Percentiles rank a stretch among this genome's conserved stretches.
Conservation (phyloP, 2,113 vertebrate genomes). For the Speoplatyrhinus poulsoni region DNA sequence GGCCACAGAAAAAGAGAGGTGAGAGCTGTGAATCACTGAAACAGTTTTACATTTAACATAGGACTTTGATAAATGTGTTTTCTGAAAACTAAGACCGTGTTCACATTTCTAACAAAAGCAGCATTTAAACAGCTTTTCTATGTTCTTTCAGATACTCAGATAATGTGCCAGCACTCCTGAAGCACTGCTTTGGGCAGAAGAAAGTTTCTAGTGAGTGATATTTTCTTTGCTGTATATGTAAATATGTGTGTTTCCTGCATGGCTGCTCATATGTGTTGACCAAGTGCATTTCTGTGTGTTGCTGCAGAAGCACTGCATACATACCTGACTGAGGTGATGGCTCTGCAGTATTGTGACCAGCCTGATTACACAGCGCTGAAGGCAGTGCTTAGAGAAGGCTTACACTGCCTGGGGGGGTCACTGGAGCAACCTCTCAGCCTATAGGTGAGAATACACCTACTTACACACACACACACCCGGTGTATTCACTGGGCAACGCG, state of each 20-base stretch:
- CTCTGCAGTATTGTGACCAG: slow-evolving; percentile 81
- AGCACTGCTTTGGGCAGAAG: slow-evolving; percentile 69
- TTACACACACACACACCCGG: background rate
- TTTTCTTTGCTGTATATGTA: background rate
- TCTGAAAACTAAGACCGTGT: too few relatives aligned
- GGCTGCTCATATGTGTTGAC: background rate
- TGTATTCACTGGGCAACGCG: too few relatives aligned
- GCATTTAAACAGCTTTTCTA: background rate
- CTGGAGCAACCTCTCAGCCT: slow-evolving; percentile 53
- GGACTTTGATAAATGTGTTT: too few relatives aligned
- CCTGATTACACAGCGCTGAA: slow-evolving; percentile 80
- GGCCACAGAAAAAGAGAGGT: slow-evolving; percentile 83
- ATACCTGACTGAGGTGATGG: slow-evolving; percentile 80
- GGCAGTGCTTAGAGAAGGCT: slow-evolving; percentile 56
- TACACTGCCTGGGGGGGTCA: slow-evolving; percentile 70
- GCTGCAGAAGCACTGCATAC: slow-evolving; percentile 72
- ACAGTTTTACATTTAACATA: background rate
- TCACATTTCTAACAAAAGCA: too few relatives aligned
- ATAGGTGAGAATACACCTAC: slow-evolving; percentile 44
- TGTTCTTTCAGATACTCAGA: slow-evolving; percentile 71
- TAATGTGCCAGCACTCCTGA: slow-evolving; percentile 74
- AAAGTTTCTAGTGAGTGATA: slow-evolving; percentile 65
- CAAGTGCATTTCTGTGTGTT: slow-evolving; percentile 18
- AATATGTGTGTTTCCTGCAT: background rate
- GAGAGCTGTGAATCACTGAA: slow-evolving; percentile 8